A percentile compares a stretch with the other conserved stretches of the same genome.
Conservation (phyloP, 2,113 vertebrate species). For the Eurystomus gularis region DNA sequence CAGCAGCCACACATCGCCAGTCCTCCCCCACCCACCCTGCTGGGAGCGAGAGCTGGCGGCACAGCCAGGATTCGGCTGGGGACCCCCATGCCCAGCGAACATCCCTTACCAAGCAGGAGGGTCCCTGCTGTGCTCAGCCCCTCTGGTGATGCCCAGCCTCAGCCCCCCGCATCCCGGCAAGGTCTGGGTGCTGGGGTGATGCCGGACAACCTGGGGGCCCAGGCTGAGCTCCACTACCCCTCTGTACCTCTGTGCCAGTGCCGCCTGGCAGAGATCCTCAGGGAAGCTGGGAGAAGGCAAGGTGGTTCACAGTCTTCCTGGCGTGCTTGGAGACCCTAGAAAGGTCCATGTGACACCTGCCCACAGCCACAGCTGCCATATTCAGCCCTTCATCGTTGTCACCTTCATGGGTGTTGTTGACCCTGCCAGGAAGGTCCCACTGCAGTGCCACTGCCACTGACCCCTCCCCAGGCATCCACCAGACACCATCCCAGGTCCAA, state of each 20-base stretch:
- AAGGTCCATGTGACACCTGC: not conserved
- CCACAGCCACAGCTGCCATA: not conserved
- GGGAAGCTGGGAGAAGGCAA: not conserved
- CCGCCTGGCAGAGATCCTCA: not conserved
- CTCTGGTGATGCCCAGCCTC: not conserved
- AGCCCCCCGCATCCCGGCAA: not conserved
- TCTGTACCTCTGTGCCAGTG: not conserved
- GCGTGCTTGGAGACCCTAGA: not conserved
- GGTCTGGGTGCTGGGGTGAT: not conserved
- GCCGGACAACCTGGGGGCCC: fast-evolving
- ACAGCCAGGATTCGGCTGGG: fast-evolving
- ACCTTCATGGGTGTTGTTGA: not conserved
- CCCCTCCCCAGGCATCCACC: not conserved
- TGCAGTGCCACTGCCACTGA: not conserved
- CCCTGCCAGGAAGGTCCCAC: not conserved
- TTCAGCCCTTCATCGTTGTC: not conserved
- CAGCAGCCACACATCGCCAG: fast-evolving
- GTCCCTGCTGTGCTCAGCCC: not conserved
- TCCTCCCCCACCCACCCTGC: not conserved
- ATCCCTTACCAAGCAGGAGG: not conserved
- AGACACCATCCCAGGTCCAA: not conserved
- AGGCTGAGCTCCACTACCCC: not conserved
- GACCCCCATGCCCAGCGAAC: not conserved
- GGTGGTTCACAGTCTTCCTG: not conserved
- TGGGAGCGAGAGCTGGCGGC: fast-evolving